Conservation (phyloP, 2,888 invertebrate species). For the Drosophila villosipedis region DNA sequence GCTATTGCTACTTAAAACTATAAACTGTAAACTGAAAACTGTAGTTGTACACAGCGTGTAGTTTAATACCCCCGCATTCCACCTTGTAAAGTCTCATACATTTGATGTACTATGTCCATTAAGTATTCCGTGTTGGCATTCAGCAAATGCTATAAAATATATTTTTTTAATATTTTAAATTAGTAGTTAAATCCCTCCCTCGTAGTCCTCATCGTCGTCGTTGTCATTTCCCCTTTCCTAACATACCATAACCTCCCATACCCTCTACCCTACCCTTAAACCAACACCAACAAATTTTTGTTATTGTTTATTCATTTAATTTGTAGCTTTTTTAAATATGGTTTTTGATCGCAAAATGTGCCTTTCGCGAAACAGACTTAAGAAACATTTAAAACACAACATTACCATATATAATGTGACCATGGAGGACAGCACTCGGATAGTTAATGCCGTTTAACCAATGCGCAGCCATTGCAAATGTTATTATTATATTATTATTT, state of each 20-base stretch:
- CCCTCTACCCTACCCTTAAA: neutral
- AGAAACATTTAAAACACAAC: constrained; percentile 23
- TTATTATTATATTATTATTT: constrained; percentile 29
- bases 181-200: neutral
- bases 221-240: neutral
- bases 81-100: constrained; percentile 16
- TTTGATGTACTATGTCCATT: constrained; percentile 6
- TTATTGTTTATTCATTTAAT: constrained; percentile 30
- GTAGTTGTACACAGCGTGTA: neutral
- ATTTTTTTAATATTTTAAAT: constrained; percentile 6
- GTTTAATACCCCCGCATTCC: constrained; percentile 21
- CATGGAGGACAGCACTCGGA: constrained; percentile 33
- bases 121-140: constrained; percentile 22
- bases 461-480: constrained; percentile 50
- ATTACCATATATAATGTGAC: constrained; percentile 17
- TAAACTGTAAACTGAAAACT: constrained; percentile 21
- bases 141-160: constrained; percentile 12
- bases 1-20: constrained; percentile 52
- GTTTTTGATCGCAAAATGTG: constrained; percentile 39
- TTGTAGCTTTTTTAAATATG: constrained; percentile 23
- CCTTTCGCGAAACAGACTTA: constrained; percentile 39
- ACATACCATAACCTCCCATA: neutral
- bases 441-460: constrained; percentile 11
- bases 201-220: neutral
- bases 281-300: constrained; percentile 22